Base-by-base conservation (phyloP, 2,113 vertebrate species). In the Perccottus glenii region DNA sequence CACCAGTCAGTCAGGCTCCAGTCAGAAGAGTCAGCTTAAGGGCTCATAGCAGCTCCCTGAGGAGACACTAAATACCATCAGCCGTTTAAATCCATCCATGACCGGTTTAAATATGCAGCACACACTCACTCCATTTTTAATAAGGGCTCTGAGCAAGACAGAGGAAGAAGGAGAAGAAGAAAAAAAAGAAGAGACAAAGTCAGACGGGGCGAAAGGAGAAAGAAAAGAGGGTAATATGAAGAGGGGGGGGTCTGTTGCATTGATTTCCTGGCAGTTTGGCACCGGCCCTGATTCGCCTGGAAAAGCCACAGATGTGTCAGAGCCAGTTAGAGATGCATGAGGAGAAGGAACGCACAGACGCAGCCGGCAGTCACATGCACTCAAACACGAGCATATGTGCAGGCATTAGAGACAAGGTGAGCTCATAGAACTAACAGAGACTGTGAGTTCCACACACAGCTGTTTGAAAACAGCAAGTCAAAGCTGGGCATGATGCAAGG, bases 51-150 rank as follows among this genome's bases (percentile, higher is more conserved):
- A 73, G 80, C 81, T 90, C 88, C 89, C 87, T 68, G 67, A 89
- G 86, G 89, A 90, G 87, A 87, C 83, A 76, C 89, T 88, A 87
- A 90, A 91, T 87, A 90, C 88, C 86, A 86, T 85, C 87, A 85
- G 87, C 83, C 83, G 78, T 88, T 90, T 91, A 87, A 90, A 88
- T 82, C 79, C 87, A 85, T 87, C 89, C 88, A 85, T 86, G 80
- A 85, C 85, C 77, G 80, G 74, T 85, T 89, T 85, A 90, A 90
- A 91, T 87, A 91, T 89, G 85, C 87, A 91, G 81, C 81, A 69
- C 82, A 84, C 79, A 85, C 82, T 81, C 75, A 42, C 85, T 89
- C 78, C 85, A 91, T 90, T 88, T 92, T 92, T 92, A 89, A 91
- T 90, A 89, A 88, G 84, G 74, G 84, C 82, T 87, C 72, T 14